A percentile compares a stretch with the other conserved stretches of the same genome.
Conservation (phyloP, 1,140 invertebrate genomes). For the Parasteatoda tepidariorum region DNA sequence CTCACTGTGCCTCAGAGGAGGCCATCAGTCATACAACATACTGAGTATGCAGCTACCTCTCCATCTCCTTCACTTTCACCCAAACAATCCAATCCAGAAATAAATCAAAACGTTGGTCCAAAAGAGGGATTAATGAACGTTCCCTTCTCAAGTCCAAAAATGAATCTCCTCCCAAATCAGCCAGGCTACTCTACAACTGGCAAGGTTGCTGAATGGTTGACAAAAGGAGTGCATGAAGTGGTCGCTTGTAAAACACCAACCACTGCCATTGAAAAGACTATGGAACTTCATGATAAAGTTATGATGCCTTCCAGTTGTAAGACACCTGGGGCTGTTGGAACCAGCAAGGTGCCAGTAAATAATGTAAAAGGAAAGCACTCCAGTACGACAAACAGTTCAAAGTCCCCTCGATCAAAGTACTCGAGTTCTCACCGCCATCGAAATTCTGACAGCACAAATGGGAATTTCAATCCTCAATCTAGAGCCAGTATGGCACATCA, state of each 20-base stretch:
- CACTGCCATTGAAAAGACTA: constrained; percentile 26
- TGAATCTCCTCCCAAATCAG: constrained; percentile 36
- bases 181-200: constrained; percentile 26
- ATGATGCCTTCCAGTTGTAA: constrained; percentile 54
- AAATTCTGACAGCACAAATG: constrained; percentile 19
- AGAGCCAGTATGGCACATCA: constrained; percentile 13
- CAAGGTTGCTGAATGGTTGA: constrained; percentile 54
- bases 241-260: constrained; percentile 56
- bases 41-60: constrained; percentile 53
- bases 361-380: constrained; percentile 40
- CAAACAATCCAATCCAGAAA: neutral
- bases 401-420: constrained; percentile 48
- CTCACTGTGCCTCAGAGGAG: constrained; percentile 38
- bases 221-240: constrained; percentile 50
- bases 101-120: constrained; percentile 9
- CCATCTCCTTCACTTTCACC: constrained; percentile 49
- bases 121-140: neutral
- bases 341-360: constrained; percentile 41
- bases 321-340: constrained; percentile 40
- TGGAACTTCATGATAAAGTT: constrained; percentile 50
- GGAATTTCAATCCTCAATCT: neutral
- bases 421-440: constrained; percentile 35
- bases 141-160: constrained; percentile 31
- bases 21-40: constrained; percentile 64
- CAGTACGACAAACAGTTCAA: neutral